Conservation (phyloP, 2,113 vertebrate genomes). For the Rhea pennata region DNA sequence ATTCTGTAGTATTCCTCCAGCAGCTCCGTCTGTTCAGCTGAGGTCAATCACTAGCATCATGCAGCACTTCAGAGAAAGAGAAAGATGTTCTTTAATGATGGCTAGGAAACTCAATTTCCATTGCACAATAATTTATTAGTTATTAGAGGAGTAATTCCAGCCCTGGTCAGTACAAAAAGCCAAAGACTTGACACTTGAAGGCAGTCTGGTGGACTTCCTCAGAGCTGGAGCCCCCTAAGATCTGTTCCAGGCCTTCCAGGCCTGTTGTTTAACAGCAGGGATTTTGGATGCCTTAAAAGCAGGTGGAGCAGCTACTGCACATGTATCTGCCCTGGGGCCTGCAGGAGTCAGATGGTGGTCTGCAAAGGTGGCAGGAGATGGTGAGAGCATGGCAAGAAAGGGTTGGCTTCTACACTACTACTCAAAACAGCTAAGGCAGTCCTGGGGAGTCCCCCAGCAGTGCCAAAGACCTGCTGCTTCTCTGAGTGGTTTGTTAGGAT, state of each 20-base stretch:
- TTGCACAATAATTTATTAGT: neutral
- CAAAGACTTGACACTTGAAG: neutral
- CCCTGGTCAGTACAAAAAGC: neutral
- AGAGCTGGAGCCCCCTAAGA: neutral
- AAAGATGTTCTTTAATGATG: constrained; percentile 25
- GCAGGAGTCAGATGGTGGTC: neutral
- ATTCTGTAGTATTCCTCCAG: constrained; percentile 53
- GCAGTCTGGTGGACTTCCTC: neutral
- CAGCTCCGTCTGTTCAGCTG: constrained; percentile 51
- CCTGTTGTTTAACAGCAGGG: rapidly evolving
- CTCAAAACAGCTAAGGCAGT: neutral
- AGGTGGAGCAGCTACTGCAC: neutral
- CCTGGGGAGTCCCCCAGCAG: neutral
- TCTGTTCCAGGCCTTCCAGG: neutral
- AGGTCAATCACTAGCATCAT: constrained; percentile 59
- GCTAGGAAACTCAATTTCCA: constrained; percentile 25
- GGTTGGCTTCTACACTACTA: neutral
- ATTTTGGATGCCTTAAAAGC: neutral
- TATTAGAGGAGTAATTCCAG: neutral
- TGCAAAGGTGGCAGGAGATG: neutral
- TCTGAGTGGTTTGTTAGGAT: neutral
- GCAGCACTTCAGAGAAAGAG: constrained; percentile 28
- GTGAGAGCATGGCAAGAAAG: neutral
- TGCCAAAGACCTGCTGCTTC: neutral
- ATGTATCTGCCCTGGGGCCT: neutral